Evolutionary conservation across 1,140 invertebrate genomes (phyloP).

Genomic region (Leptestheria dahalacensis): DNA sequence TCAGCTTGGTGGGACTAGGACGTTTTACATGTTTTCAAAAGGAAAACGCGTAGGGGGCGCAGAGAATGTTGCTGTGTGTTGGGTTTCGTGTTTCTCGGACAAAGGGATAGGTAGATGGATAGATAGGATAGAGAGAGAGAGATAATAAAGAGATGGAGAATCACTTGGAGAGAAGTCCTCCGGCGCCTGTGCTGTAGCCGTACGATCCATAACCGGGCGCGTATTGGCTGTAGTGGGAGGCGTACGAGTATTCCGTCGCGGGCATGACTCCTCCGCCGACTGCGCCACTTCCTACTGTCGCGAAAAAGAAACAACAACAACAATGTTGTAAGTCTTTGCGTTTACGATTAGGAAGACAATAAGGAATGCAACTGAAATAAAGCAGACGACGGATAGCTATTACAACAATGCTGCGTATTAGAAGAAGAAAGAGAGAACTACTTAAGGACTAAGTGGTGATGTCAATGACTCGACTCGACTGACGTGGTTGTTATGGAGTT

Average conservation of each 20-base stretch:
- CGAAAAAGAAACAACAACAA: conserved; percentile 21
- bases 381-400: neutral
- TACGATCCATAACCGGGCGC: conserved; percentile 51
- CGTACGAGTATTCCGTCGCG: conserved; percentile 50
- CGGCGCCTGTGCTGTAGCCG: conserved; percentile 43
- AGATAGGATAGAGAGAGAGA: neutral
- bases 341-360: too few species aligned
- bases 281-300: conserved; percentile 37
- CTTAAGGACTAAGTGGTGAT: neutral
- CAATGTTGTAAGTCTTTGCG: too few species aligned
- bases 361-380: too few species aligned
- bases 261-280: conserved; percentile 35
- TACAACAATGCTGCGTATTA: neutral
- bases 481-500: too few species aligned
- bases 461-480: neutral
- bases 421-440: neutral
- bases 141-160: neutral
- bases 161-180: conserved; percentile 63
- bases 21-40: neutral
- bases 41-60: neutral
- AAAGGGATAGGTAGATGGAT: neutral
- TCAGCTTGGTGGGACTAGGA: conserved; percentile 8
- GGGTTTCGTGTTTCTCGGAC: neutral
- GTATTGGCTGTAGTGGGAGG: conserved; percentile 56
- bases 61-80: neutral